Base-by-base conservation (phyloP, 2,888 invertebrate genomes). In the Drosophila heteroneura region DNA sequence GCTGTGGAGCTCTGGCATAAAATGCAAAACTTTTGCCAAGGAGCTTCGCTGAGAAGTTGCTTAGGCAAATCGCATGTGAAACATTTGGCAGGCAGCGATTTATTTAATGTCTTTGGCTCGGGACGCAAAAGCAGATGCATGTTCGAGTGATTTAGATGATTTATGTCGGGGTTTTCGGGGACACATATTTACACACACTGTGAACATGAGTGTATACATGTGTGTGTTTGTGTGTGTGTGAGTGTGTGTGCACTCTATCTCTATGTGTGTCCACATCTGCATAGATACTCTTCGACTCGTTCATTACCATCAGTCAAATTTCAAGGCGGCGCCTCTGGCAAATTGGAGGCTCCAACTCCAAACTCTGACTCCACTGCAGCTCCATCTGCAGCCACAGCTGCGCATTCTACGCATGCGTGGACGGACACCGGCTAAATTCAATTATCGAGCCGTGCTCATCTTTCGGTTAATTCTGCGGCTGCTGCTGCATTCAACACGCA, bases 111-210 rank as follows among this genome's bases (percentile, higher is more conserved):
- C 89, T 90, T 86, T 83, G 79, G 75, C 80, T 56, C 71, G 68
- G 70, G 65, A 59, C 28, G 59, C 26, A 49, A 59, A 62, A 51
- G 74, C 85, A 86, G 83, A 90, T 93, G 92, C 92, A 92, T 92
- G 92, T 91, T 92, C 87, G 91, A 93, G 93, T 93, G 93, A 93
- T 93, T 93, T 93, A 92, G 84, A 92, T 93, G 93, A 93, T 93
- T 93, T 93, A 93, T 93, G 91, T 89, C 83, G 76, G 80, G 84
- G 81, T 85, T 81, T 85, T 79, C 78, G 80, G 82, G 80, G 89
- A 85, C 84, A 88, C 57, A 81, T 80, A 86, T 85, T 88, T 78
- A 76, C 85, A 73, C 74, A 80, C 79, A 78, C 74, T 66, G 70
- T 52, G 44, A 59, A 69, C 14, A 52, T 53, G 62, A 26, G 35